Conservation (phyloP, 2,888 invertebrate species). For the Sepiola atlantica region DNA sequence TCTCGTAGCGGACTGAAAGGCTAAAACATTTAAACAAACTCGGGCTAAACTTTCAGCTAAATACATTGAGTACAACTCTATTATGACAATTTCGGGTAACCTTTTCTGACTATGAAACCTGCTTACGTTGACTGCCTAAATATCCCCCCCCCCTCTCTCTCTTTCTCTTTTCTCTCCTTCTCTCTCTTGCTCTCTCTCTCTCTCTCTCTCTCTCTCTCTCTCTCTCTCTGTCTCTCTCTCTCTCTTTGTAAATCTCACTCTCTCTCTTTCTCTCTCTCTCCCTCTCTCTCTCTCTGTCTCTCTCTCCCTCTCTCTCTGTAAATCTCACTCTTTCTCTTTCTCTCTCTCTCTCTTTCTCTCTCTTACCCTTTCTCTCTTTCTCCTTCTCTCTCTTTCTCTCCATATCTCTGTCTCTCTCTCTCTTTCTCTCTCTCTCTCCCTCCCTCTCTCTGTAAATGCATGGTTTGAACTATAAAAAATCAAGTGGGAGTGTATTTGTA, state of each 20-base stretch:
- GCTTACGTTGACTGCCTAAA: background rate
- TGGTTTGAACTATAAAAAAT: background rate
- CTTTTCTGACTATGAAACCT: background rate
- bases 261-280: no score
- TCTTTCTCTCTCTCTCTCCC: no score
- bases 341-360: no score
- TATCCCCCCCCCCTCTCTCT: background rate
- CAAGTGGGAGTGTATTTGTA: background rate
- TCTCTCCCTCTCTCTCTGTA: no score
- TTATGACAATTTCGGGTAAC: background rate
- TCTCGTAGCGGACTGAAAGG: background rate
- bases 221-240: background rate
- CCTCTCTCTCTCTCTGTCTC: background rate
- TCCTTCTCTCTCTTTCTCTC: no score
- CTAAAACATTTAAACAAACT: conserved; percentile 21
- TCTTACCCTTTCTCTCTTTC: no score
- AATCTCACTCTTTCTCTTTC: no score
- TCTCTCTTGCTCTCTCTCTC: no score
- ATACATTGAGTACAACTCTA: conserved; percentile 20
- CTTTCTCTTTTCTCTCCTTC: no score
- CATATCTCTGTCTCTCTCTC: no score
- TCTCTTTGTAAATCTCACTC: no score
- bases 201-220: no score
- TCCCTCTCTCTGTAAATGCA: background rate
- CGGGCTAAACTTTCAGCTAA: background rate